A percentile compares a stretch with the other conserved stretches of the same genome.
These are phyloP conservation scores for Rhagophthalmus giganteus DNA, from an alignment of 2,888 invertebrate genomes.

Conservation along the genomic window DNA sequence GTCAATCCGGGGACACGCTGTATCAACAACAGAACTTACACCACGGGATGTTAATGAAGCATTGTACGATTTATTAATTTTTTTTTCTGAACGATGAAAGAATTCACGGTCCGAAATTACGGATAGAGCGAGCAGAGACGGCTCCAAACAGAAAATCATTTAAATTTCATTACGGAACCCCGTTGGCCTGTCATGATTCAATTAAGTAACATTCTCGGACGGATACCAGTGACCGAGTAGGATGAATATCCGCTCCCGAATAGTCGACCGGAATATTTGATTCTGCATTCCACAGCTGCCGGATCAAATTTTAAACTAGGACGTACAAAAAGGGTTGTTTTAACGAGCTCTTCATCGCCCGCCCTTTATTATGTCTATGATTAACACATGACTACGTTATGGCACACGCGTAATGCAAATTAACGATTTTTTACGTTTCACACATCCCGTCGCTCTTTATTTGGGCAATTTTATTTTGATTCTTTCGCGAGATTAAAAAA, in stretches of 20 bases:
- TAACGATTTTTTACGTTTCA: slow-evolving; percentile 26
- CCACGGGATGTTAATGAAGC: no score
- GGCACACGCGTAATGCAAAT: slow-evolving; percentile 35
- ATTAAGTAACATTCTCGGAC: slow-evolving; percentile 45
- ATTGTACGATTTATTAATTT: no score
- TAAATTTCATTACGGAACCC: slow-evolving; percentile 39
- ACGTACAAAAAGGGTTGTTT: slow-evolving; percentile 34
- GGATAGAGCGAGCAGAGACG: slow-evolving; percentile 3
- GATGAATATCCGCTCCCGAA: slow-evolving; percentile 31
- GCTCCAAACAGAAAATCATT: slow-evolving; percentile 29
- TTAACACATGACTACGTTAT: slow-evolving; percentile 42
- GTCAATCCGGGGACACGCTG: no score
- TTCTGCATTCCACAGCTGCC: slow-evolving; percentile 32
- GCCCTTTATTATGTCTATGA: slow-evolving; percentile 37
- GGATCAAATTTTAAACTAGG: slow-evolving; percentile 30
- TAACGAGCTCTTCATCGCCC: slow-evolving; percentile 40
- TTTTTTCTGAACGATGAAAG: no score
- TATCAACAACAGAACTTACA: no score
- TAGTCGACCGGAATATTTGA: slow-evolving; percentile 34
- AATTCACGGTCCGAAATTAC: background rate
- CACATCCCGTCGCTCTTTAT: slow-evolving; percentile 12
- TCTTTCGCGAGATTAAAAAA: slow-evolving; percentile 21
- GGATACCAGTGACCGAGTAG: slow-evolving; percentile 35
- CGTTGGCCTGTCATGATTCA: slow-evolving; percentile 44
- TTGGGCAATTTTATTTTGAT: slow-evolving; percentile 24